phyloP scores from a whole-genome alignment of 2,113 vertebrate genomes.

The Gadus chalcogrammus region DNA sequence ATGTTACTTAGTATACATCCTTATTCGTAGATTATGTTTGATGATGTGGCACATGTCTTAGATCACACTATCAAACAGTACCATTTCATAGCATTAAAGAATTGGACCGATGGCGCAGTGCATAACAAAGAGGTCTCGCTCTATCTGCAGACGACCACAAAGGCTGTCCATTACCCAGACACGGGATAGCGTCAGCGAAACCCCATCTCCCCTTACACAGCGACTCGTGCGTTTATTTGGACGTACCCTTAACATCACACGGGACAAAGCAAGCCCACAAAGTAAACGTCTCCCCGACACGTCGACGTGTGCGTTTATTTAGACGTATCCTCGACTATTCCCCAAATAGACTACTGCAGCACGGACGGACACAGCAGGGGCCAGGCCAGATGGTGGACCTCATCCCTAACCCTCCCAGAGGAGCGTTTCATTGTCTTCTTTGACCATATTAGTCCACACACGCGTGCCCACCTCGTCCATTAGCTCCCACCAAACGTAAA shows the following conservation, averaged over 20 bases:
- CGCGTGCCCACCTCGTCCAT: constrained; percentile 56
- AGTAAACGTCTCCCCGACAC: constrained; percentile 36
- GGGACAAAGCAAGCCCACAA: constrained; percentile 45
- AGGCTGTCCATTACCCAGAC: too few species aligned
- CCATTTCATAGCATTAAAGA: constrained; percentile 2
- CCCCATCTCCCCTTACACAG: too few species aligned
- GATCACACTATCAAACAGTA: too few species aligned
- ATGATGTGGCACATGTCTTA: too few species aligned
- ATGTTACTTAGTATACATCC: too few species aligned
- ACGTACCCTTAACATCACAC: constrained; percentile 34
- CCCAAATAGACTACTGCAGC: constrained; percentile 54
- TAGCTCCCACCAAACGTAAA: constrained; percentile 53
- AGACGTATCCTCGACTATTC: constrained; percentile 20
- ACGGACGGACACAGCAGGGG: too few species aligned
- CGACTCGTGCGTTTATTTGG: too few species aligned
- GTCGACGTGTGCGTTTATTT: neutral
- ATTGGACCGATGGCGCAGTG: constrained; percentile 10
- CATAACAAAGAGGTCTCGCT: constrained; percentile 12
- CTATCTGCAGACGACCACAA: too few species aligned
- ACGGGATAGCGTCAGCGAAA: too few species aligned
- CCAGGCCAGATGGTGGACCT: constrained; percentile 57
- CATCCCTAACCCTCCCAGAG: constrained; percentile 41
- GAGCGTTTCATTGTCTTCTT: constrained; percentile 42
- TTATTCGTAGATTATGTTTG: too few species aligned
- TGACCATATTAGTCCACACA: constrained; percentile 71